These are phyloP conservation scores for Aplocera efformata DNA, from an alignment of 2,888 invertebrate genomes.

Conservation along the genomic window DNA sequence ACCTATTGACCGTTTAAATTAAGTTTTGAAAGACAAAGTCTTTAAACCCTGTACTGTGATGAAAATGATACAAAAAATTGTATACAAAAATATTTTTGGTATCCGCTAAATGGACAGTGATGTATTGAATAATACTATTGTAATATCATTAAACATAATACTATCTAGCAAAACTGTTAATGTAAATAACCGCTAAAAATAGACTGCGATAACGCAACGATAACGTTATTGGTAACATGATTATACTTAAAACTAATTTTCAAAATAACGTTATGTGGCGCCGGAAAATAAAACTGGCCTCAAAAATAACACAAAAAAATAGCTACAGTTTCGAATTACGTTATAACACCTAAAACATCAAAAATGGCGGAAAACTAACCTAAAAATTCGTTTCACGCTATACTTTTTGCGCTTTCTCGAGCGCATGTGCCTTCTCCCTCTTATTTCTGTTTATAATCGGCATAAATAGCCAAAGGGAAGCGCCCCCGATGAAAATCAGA, in stretches of 20 bases:
- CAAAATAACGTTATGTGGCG: too few species aligned
- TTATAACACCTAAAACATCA: slow-evolving; percentile 1
- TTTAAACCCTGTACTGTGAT: too few species aligned
- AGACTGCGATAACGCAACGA: neutral
- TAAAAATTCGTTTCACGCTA: slow-evolving; percentile 21
- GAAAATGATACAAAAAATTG: neutral
- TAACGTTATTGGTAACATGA: slow-evolving; percentile 13
- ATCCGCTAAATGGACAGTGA: slow-evolving; percentile 1
- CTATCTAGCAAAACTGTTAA: slow-evolving; percentile 7
- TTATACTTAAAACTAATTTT: slow-evolving; percentile 5
- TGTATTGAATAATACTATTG: slow-evolving; percentile 1
- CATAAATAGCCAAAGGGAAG: slow-evolving; percentile 88
- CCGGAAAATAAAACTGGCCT: too few species aligned
- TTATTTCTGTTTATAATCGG: slow-evolving; percentile 82
- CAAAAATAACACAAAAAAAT: too few species aligned
- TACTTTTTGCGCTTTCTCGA: slow-evolving; percentile 32
- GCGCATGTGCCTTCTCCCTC: slow-evolving; percentile 37
- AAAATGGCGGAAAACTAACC: slow-evolving; percentile 5
- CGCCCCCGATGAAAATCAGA: slow-evolving; percentile 85
- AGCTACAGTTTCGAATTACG: too few species aligned
- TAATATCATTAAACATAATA: slow-evolving; percentile 11
- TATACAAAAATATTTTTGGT: slow-evolving; percentile 8
- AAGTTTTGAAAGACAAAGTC: too few species aligned
- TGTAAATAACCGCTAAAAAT: slow-evolving; percentile 8
- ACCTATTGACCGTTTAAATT: too few species aligned